A percentile compares a stretch with the other conserved stretches of the same genome.
phyloP scores from a whole-genome alignment of 2,888 invertebrate genomes.

The Lycaena phlaeas region DNA sequence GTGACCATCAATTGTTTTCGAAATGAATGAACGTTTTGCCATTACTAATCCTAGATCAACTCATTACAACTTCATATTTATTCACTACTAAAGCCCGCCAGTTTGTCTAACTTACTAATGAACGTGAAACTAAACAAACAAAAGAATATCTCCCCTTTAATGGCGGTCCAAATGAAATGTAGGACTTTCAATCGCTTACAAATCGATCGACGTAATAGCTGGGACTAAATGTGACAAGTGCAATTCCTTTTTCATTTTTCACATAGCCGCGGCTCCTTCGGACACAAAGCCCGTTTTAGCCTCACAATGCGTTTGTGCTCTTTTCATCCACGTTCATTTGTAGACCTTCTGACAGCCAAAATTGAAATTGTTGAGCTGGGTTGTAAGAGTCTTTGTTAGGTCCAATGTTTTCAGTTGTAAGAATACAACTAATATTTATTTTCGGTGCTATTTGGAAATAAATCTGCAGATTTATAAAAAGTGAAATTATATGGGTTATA shows the following conservation, averaged over 20 bases:
- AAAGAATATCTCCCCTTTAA: neutral
- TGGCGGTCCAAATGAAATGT: neutral
- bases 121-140: no score
- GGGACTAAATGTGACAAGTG: slow-evolving; percentile 51
- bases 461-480: no score
- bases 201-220: neutral
- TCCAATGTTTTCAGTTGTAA: neutral
- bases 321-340: slow-evolving; percentile 65
- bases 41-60: no score
- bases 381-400: neutral
- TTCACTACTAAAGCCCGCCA: no score
- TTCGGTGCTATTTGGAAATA: no score
- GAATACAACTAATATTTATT: no score
- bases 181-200: neutral
- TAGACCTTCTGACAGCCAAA: slow-evolving; percentile 61
- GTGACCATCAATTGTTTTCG: no score
- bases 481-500: no score
- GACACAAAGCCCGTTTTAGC: slow-evolving; percentile 65
- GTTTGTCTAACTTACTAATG: no score
- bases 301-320: slow-evolving; percentile 67
- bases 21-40: no score
- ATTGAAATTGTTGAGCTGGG: slow-evolving; percentile 54
- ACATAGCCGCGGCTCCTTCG: slow-evolving; percentile 54
- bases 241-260: slow-evolving; percentile 65
- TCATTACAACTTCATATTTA: no score